Percentiles rank a stretch among this genome's conserved stretches.
phyloP scores from a whole-genome alignment of 1,140 invertebrate genomes.

The Zaprionus africanus region DNA sequence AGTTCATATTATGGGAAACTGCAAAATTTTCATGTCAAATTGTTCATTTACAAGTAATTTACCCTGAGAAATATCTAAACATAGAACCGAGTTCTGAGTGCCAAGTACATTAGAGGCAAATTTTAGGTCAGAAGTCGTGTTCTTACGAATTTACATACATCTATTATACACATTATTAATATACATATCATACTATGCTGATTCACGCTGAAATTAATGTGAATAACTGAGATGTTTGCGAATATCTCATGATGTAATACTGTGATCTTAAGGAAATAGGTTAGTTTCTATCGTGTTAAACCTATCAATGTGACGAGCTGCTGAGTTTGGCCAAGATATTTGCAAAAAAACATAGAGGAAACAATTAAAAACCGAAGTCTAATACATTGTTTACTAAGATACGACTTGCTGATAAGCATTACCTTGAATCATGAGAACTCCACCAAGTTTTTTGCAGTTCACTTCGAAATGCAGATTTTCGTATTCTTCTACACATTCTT shows the following conservation, averaged over 20 bases:
- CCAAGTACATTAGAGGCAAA: slow-evolving; percentile 1
- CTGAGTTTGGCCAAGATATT: neutral
- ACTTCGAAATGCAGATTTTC: neutral
- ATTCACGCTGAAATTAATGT: neutral
- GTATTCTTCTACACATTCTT: neutral
- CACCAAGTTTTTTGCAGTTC: neutral
- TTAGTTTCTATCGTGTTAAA: neutral
- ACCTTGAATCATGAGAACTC: neutral
- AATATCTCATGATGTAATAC: neutral
- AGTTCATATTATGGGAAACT: slow-evolving; percentile 38
- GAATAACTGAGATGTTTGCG: neutral
- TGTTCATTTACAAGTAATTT: slow-evolving; percentile 39
- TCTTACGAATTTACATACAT: slow-evolving; percentile 2
- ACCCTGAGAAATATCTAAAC: neutral
- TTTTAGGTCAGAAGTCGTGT: slow-evolving; percentile 18
- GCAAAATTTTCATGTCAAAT: slow-evolving; percentile 36
- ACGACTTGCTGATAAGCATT: neutral
- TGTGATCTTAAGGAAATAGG: neutral
- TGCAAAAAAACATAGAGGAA: neutral
- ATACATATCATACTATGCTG: too few relatives aligned
- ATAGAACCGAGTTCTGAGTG: slow-evolving; percentile 5
- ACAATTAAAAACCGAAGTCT: neutral
- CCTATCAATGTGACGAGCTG: neutral
- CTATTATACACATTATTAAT: neutral
- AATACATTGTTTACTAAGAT: neutral